Evolutionary conservation across 2,888 invertebrate genomes (phyloP).

Genomic region (Malacosoma neustria): DNA sequence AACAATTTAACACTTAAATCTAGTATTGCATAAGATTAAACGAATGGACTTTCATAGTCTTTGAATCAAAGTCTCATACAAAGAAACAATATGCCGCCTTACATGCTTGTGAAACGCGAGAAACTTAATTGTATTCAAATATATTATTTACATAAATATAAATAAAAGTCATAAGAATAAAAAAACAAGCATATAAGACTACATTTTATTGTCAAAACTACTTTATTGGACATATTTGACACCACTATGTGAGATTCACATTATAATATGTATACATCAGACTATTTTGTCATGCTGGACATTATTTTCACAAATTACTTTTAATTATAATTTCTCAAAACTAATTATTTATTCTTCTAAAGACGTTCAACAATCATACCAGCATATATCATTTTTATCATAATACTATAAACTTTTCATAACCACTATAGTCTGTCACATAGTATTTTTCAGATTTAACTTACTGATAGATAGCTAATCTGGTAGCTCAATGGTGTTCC

Average conservation of each 20-base stretch:
- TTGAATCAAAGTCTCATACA: conserved; percentile 32
- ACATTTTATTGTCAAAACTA: conserved; percentile 13
- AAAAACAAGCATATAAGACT: conserved; percentile 24
- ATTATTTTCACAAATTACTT: conserved; percentile 2
- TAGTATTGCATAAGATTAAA: conserved; percentile 73
- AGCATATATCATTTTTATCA: neutral
- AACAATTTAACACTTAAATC: conserved; percentile 73
- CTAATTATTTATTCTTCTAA: neutral
- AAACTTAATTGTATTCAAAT: conserved; percentile 7
- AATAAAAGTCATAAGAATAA: conserved; percentile 12
- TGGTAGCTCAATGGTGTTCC: no score
- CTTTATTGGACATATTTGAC: conserved; percentile 16
- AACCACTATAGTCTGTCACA: no score
- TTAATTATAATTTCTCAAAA: neutral
- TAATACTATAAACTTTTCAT: neutral
- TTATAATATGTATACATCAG: conserved; percentile 1
- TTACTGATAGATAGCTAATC: no score
- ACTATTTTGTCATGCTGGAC: conserved; percentile 23
- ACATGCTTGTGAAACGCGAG: conserved; percentile 15
- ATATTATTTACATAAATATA: conserved; percentile 26
- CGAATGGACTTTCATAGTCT: conserved; percentile 47
- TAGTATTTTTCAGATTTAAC: no score
- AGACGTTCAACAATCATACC: neutral
- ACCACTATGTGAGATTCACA: conserved; percentile 19
- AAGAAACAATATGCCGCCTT: conserved; percentile 19